These are phyloP conservation scores for Sterrhoptilus dennistouni DNA, from an alignment of 2,113 vertebrate species.

Conservation along the genomic window DNA sequence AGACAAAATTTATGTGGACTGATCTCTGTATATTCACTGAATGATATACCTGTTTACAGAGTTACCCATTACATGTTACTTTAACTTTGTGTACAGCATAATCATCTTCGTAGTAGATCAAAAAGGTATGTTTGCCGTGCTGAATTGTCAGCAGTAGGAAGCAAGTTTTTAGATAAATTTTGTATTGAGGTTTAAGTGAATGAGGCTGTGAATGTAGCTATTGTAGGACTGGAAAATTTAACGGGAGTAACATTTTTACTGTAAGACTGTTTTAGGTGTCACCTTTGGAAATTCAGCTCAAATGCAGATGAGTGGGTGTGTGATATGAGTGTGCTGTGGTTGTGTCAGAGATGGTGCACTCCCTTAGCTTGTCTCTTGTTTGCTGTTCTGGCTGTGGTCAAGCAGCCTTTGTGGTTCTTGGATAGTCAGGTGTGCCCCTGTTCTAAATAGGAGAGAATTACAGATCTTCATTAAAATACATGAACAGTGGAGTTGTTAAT, in stretches of 20 bases:
- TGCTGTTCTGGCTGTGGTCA: neutral
- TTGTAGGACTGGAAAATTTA: neutral
- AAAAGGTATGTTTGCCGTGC: neutral
- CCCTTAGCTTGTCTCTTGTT: neutral
- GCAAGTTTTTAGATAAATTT: neutral
- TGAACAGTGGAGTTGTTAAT: neutral
- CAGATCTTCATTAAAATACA: neutral
- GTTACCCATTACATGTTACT: neutral
- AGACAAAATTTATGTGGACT: neutral
- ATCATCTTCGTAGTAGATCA: neutral
- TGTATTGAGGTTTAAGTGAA: neutral
- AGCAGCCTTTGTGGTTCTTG: neutral
- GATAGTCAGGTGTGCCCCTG: rapidly evolving
- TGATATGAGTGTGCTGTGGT: neutral
- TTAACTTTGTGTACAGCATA: neutral
- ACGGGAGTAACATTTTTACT: neutral
- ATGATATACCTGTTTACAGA: neutral
- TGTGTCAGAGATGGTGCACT: neutral
- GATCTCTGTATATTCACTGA: neutral
- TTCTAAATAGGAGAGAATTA: neutral
- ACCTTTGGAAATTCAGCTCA: neutral
- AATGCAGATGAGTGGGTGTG: neutral
- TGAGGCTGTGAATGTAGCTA: neutral
- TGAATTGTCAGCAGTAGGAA: neutral
- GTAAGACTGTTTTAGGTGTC: neutral